phyloP scores from a whole-genome alignment of 1,140 invertebrate species.

The Bombus sylvicola region DNA sequence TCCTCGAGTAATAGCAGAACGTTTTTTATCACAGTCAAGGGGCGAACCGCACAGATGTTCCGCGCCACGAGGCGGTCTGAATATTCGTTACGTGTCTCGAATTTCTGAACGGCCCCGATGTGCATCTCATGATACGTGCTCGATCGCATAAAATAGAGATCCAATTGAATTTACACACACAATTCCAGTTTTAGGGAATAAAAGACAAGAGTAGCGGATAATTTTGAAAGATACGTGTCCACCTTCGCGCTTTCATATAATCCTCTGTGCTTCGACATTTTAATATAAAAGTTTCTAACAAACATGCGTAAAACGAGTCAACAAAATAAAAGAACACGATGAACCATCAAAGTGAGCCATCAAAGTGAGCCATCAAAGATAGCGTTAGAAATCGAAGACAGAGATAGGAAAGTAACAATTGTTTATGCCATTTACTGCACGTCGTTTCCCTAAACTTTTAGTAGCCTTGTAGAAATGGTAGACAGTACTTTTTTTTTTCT shows the following conservation, averaged over 20 bases:
- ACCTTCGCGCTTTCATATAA: background rate
- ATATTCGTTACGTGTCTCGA: constrained; percentile 21
- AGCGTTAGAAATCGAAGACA: background rate
- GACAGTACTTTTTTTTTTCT: constrained; percentile 66
- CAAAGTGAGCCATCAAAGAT: background rate
- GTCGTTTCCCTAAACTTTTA: constrained; percentile 49
- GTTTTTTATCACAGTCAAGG: constrained; percentile 81
- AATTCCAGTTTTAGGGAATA: background rate
- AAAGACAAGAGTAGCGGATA: too few relatives aligned
- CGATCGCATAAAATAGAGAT: background rate
- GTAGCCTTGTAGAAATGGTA: constrained; percentile 43
- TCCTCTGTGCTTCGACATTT: background rate
- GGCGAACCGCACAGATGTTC: constrained; percentile 68
- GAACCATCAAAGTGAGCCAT: background rate
- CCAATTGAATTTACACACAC: background rate
- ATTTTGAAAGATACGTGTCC: background rate
- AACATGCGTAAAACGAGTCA: background rate
- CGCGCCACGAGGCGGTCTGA: constrained; percentile 46
- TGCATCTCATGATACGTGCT: background rate
- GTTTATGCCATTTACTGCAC: constrained; percentile 49
- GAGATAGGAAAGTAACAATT: constrained; percentile 45
- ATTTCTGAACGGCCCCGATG: background rate
- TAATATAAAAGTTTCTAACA: background rate
- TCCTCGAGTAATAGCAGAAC: constrained; percentile 68
- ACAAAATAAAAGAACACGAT: background rate